Evolutionary conservation across 2,888 invertebrate genomes (phyloP).

Genomic region (Sinotaia quadrata): DNA sequence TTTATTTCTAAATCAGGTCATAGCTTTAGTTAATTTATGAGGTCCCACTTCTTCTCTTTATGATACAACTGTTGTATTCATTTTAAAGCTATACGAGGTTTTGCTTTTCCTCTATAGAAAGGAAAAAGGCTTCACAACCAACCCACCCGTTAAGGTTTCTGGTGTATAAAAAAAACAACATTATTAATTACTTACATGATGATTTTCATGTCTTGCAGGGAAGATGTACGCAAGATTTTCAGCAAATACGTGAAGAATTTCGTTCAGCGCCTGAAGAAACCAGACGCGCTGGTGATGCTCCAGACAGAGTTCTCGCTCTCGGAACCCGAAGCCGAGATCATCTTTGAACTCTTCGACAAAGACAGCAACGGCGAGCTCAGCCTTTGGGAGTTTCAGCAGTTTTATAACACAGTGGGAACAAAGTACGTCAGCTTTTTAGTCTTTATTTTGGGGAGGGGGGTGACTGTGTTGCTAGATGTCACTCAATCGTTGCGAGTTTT

Average conservation of each 20-base stretch:
- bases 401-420: conserved; percentile 54
- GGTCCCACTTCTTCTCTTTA: no score
- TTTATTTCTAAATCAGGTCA: no score
- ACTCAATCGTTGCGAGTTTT: no score
- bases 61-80: no score
- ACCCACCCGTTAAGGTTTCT: background rate
- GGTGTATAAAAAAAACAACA: background rate
- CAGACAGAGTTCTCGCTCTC: conserved; percentile 52
- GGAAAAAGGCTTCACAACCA: background rate
- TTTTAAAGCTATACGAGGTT: no score
- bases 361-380: conserved; percentile 58
- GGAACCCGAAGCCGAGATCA: conserved; percentile 45
- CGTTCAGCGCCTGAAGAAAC: conserved; percentile 52
- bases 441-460: background rate
- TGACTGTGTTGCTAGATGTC: no score
- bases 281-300: conserved; percentile 53
- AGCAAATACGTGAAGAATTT: conserved; percentile 57
- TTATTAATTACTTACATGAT: background rate
- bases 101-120: no score
- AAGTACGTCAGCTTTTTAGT: conserved; percentile 44
- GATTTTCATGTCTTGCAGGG: conserved; percentile 52
- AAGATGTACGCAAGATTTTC: conserved; percentile 57
- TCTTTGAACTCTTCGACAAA: conserved; percentile 63
- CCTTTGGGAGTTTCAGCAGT: conserved; percentile 65
- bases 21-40: no score